phyloP scores from a whole-genome alignment of 2,888 invertebrate genomes.

The Ypsolopha scabrella region DNA sequence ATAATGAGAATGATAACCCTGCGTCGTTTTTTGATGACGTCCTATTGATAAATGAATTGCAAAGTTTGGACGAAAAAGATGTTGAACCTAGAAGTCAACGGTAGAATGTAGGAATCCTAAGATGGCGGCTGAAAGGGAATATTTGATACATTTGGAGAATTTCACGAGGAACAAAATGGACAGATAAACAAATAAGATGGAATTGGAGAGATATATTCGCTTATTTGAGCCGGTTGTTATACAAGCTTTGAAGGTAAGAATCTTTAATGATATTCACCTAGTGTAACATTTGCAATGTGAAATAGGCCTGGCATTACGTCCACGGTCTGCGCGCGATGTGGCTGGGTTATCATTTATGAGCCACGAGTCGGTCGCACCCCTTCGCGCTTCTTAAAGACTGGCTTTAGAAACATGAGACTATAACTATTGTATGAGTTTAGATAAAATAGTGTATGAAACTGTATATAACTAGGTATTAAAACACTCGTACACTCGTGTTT shows the following conservation, averaged over 20 bases:
- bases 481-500: too few relatives aligned
- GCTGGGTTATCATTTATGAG: too few relatives aligned
- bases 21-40: slow-evolving; percentile 40
- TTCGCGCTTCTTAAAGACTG: too few relatives aligned
- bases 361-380: too few relatives aligned
- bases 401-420: too few relatives aligned
- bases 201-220: slow-evolving; percentile 83
- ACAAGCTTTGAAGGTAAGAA: slow-evolving; percentile 83
- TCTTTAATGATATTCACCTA: too few relatives aligned
- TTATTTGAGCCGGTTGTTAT: slow-evolving; percentile 97
- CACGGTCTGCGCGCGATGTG: too few relatives aligned
- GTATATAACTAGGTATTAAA: too few relatives aligned
- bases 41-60: slow-evolving; percentile 33
- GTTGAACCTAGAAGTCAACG: slow-evolving; percentile 26
- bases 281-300: too few relatives aligned
- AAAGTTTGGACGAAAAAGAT: slow-evolving; percentile 17
- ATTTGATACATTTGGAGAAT: slow-evolving; percentile 53
- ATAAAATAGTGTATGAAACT: too few relatives aligned
- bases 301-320: too few relatives aligned
- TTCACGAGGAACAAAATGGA: slow-evolving; percentile 56
- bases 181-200: slow-evolving; percentile 59
- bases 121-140: slow-evolving; percentile 42
- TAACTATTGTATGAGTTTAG: too few relatives aligned
- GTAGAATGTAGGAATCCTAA: slow-evolving; percentile 39
- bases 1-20: slow-evolving; percentile 10